These are phyloP conservation scores for Aurelia aurita DNA, from an alignment of 30 jellyfish, hydroid and myxozoan genomes.

Conservation along the genomic window DNA sequence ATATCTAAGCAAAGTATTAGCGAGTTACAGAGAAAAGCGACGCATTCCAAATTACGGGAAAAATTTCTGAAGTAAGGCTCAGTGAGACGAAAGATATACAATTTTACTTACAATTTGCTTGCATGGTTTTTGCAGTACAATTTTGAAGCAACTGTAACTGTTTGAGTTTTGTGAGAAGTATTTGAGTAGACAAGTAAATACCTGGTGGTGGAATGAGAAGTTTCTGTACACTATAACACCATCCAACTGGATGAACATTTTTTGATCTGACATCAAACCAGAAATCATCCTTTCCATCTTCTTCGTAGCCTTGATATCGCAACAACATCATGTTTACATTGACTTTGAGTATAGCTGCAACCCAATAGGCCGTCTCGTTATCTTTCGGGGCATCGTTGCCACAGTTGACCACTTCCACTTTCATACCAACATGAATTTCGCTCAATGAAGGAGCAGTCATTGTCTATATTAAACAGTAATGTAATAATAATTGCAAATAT, in stretches of 20 bases:
- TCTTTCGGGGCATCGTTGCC: constrained; percentile 84
- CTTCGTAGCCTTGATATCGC: constrained; percentile 84
- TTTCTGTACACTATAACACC: constrained; percentile 94
- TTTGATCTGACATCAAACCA: constrained; percentile 96
- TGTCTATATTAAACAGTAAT: constrained; percentile 37
- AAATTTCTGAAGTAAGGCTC: no score
- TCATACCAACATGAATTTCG: constrained; percentile 94
- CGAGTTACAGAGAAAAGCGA: no score
- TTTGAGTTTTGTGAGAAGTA: no score
- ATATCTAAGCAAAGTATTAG: no score
- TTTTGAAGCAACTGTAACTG: no score
- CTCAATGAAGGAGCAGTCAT: constrained; percentile 79
- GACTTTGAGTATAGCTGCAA: constrained; percentile 82
- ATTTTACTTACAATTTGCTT: no score
- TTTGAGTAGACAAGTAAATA: constrained; percentile 4
- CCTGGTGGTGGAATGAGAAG: constrained; percentile 97
- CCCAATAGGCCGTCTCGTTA: constrained; percentile 91
- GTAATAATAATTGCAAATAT: no score
- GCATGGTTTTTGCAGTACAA: no score
- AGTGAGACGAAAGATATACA: no score
- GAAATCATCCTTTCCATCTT: constrained; percentile 77
- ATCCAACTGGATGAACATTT: constrained; percentile 93
- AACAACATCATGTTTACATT: constrained; percentile 86
- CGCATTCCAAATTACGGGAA: no score
- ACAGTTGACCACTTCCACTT: constrained; percentile 93